Evolutionary conservation across 2,888 invertebrate species (phyloP).

Genomic region (Epicampocera succincta): DNA sequence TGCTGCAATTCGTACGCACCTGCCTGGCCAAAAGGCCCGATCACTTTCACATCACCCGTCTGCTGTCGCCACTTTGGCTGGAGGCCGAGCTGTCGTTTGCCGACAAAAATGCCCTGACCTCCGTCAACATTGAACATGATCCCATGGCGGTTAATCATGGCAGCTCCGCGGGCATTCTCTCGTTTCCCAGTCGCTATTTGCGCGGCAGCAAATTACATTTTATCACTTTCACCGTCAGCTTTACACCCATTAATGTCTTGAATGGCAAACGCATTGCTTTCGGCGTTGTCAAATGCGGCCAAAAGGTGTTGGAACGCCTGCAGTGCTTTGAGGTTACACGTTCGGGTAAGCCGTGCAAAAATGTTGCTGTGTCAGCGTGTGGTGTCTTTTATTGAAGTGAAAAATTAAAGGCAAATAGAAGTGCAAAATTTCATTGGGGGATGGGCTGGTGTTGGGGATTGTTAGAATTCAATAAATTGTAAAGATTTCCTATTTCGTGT

Average conservation of each 20-base stretch:
- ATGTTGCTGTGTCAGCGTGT: constrained; percentile 74
- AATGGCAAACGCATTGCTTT: constrained; percentile 80
- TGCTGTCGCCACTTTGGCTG: constrained; percentile 77
- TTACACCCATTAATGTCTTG: constrained; percentile 77
- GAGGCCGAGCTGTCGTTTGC: constrained; percentile 74
- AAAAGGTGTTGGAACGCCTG: constrained; percentile 74
- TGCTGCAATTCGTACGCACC: constrained; percentile 76
- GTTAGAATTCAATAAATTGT: no score
- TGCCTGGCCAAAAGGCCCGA: constrained; percentile 70
- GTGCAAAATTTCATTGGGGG: no score
- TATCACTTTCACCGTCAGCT: constrained; percentile 78
- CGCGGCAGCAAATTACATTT: constrained; percentile 73
- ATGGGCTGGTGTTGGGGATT: no score
- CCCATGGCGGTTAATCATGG: constrained; percentile 78
- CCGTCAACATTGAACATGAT: constrained; percentile 75
- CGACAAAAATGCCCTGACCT: constrained; percentile 68
- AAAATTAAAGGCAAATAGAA: background rate
- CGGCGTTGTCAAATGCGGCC: constrained; percentile 77
- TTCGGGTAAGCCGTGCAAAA: constrained; percentile 73
- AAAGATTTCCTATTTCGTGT: no score
- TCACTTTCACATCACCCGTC: constrained; percentile 74
- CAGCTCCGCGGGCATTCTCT: constrained; percentile 75
- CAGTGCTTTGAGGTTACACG: constrained; percentile 74
- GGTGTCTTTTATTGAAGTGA: constrained; percentile 72
- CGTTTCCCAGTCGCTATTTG: constrained; percentile 78